Base-by-base conservation (phyloP, 2,888 invertebrate genomes). In the Lasioglossum zephyrum region DNA sequence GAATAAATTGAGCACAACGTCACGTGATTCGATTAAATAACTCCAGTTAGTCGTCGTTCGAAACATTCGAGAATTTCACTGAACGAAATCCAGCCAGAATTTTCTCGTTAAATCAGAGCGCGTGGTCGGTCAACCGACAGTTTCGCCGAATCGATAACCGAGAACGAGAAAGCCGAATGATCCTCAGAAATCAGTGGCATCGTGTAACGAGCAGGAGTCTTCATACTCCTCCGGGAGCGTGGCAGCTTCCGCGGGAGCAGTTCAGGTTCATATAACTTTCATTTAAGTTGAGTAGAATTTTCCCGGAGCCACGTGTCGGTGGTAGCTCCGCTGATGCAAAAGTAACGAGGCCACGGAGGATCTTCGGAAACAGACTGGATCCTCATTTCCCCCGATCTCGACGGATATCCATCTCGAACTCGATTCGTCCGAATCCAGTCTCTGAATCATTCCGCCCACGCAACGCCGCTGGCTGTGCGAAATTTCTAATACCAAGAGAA, bases 301-400 rank as follows among this genome's bases (percentile, higher is more conserved):
- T n/a, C 22, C 22, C 41, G n/a, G 36, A 69, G 36, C 4, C 77
- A 22, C 31, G 26, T 73, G 57, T 63, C 22, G 36, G 31, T 18
- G 22, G n/a, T n/a, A 8, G n/a, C n/a, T 36, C n/a, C 53, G 11
- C 22, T 36, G 77, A 77, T 77, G 77, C 31, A 66, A 66, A 47
- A 36, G 66, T 77, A 77, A 69, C 31, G 47, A 49, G 63, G 22
- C 47, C 63, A 63, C 26, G 63, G 47, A 47, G n/a, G 22, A 47
- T 47, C 49, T 77, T 49, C 31, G 66, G 63, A 49, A 69, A 77
- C 49, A 6, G 26, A 26, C 47, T 66, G 66, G n/a, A 66, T 77
- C 49, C 77, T 69, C 77, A n/a, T 77, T 69, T 77, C 36, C 39
- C 47, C 13, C 26, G 11, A 57, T 60, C 49, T 69, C 39, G 9